Conservation (phyloP, 2,113 vertebrate genomes). For the Triplophysa tibetana region DNA sequence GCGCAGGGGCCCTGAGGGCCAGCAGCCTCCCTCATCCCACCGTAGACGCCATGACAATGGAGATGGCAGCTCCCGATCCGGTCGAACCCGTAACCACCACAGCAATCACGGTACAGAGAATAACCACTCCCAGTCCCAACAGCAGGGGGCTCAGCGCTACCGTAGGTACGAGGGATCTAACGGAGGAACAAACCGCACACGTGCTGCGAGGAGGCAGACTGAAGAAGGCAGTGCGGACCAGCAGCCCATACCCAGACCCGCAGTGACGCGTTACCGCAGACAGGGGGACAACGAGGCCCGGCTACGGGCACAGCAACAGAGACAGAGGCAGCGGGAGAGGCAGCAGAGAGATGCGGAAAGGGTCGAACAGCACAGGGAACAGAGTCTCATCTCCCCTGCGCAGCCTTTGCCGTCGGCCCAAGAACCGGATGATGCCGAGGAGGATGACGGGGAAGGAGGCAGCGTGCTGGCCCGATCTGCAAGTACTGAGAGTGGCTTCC, state of each 20-base stretch:
- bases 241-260: conserved; percentile 66
- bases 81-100: conserved; percentile 59
- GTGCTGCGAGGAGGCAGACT: conserved; percentile 39
- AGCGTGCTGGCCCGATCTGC: conserved; percentile 84
- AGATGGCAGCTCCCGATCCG: conserved; percentile 28
- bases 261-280: conserved; percentile 71
- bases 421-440: conserved; percentile 63
- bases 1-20: conserved; percentile 67
- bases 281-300: conserved; percentile 73
- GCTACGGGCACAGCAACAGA: conserved; percentile 70
- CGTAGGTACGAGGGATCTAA: conserved; percentile 61
- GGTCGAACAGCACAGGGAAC: conserved; percentile 48
- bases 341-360: conserved; percentile 52
- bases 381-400: conserved; percentile 5
- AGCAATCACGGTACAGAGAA: conserved; percentile 58
- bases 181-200: conserved; percentile 32
- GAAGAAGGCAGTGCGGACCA: conserved; percentile 66
- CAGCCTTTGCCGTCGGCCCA: background rate
- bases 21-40: conserved; percentile 57
- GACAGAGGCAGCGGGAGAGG: conserved; percentile 68
- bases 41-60: conserved; percentile 55
- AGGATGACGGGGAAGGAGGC: conserved; percentile 77
- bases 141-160: conserved; percentile 48
- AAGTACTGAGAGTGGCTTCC: conserved; percentile 94
- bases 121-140: conserved; percentile 34